Evolutionary conservation across 2,888 invertebrate species (phyloP).

Genomic region (Chaetogeoica ovagalla): DNA sequence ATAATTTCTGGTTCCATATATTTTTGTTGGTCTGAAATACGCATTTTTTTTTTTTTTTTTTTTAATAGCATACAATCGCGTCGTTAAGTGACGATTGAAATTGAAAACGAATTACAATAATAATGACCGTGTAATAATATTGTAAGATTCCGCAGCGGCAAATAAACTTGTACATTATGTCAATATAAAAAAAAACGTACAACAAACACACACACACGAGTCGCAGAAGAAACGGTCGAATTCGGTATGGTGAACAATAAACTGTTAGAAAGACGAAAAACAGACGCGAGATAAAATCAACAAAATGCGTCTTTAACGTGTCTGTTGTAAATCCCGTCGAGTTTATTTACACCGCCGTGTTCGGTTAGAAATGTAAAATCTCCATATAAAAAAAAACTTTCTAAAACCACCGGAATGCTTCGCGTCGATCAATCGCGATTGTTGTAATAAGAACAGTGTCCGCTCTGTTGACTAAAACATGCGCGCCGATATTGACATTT

Average conservation of each 20-base stretch:
- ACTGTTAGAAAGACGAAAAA: constrained; percentile 28
- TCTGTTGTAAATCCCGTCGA: not conserved
- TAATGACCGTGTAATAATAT: too few species aligned
- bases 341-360: not conserved
- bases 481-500: not conserved
- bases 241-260: constrained; percentile 9
- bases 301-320: not conserved
- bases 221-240: not conserved
- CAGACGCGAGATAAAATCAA: constrained; percentile 28
- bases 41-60: too few species aligned
- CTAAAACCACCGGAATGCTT: constrained; percentile 6
- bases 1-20: constrained; percentile 30
- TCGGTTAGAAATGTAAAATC: not conserved
- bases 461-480: too few species aligned
- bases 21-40: not conserved
- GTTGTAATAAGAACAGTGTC: not conserved
- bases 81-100: too few species aligned
- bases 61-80: too few species aligned
- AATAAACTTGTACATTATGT: too few species aligned
- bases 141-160: too few species aligned
- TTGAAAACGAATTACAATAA: not conserved
- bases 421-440: not conserved
- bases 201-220: not conserved
- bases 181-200: too few species aligned
- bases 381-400: constrained; percentile 1